phyloP scores from a whole-genome alignment of 2,888 invertebrate species.

The Melinopterus prodromus region DNA sequence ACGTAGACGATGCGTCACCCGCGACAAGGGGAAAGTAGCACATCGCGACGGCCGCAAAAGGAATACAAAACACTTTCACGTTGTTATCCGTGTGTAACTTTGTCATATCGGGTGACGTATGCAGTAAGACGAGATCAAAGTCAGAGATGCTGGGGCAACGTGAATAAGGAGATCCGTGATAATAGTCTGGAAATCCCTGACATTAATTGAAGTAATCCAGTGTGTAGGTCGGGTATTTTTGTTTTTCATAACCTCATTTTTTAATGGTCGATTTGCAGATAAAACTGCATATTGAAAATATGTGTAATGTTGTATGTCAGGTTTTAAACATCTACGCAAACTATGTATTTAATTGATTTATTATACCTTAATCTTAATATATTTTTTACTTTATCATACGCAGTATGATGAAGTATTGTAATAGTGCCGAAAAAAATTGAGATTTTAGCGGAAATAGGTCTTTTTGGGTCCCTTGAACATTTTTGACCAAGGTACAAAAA shows the following conservation, averaged over 20 bases:
- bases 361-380: too few relatives aligned
- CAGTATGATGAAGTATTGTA: too few relatives aligned
- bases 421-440: too few relatives aligned
- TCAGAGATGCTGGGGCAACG: neutral
- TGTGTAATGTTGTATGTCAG: too few relatives aligned
- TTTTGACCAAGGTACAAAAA: too few relatives aligned
- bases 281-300: too few relatives aligned
- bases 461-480: too few relatives aligned
- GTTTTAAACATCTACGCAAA: too few relatives aligned
- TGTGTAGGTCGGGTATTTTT: neutral
- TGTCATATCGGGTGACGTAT: neutral
- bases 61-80: conserved; percentile 20
- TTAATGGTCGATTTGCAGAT: neutral
- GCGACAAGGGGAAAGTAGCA: conserved; percentile 33
- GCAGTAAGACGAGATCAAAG: neutral
- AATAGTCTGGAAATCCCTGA: conserved; percentile 30
- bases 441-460: too few relatives aligned
- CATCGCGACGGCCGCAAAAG: conserved; percentile 20
- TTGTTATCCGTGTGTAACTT: conserved; percentile 5
- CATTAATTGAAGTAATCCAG: conserved; percentile 19
- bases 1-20: conserved; percentile 7
- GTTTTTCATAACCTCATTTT: neutral
- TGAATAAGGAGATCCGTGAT: conserved; percentile 8
- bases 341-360: too few relatives aligned
- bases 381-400: too few relatives aligned